Conservation (phyloP, 1,140 invertebrate species). For the Rhynchophorus ferrugineus region DNA sequence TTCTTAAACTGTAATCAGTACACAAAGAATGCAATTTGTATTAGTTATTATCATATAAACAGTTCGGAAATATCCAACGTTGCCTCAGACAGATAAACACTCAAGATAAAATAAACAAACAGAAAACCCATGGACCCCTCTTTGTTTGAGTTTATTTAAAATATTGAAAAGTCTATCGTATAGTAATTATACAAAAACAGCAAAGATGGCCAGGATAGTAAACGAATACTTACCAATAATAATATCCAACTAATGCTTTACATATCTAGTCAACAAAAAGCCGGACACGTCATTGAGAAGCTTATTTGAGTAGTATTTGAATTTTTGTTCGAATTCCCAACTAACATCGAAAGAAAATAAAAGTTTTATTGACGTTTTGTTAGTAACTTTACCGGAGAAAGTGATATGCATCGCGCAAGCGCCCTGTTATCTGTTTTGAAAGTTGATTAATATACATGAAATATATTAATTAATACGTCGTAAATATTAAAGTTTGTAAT, state of each 20-base stretch:
- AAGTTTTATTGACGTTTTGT: constrained; percentile 3
- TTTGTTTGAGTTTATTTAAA: constrained; percentile 1
- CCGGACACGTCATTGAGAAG: neutral
- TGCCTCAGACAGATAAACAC: neutral
- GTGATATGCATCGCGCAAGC: constrained; percentile 1
- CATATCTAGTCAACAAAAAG: neutral
- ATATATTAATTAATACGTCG: neutral
- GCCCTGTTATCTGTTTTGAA: constrained; percentile 1
- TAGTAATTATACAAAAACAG: constrained; percentile 1
- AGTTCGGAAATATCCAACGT: neutral
- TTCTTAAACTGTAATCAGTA: neutral
- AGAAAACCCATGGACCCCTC: neutral
- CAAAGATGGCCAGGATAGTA: constrained; percentile 4
- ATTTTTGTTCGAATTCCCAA: neutral
- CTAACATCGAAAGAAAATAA: neutral
- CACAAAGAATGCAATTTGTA: neutral
- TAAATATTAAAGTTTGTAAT: neutral
- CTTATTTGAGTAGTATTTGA: neutral
- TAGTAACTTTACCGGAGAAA: constrained; percentile 3
- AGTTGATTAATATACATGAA: neutral
- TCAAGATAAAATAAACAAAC: constrained; percentile 4
- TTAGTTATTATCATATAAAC: neutral
- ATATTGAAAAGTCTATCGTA: neutral
- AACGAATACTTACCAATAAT: neutral
- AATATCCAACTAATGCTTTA: neutral